Conservation (phyloP, 53 echinoderm and acorn worm species). For the Zoroaster sp. region DNA sequence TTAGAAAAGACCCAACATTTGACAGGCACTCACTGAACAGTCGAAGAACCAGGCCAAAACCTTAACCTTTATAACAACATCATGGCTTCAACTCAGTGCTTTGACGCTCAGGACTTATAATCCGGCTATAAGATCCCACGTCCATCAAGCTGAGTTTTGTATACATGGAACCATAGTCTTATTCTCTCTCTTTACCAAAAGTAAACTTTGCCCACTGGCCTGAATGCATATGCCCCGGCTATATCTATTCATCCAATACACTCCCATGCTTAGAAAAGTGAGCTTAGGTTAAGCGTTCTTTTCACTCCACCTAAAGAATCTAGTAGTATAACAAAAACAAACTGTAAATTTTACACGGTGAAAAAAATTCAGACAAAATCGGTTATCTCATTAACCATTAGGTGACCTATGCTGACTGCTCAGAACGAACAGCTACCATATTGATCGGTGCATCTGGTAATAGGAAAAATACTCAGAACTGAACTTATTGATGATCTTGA, state of each 20-base stretch:
- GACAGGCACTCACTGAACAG: slow-evolving; percentile 48
- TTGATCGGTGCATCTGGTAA: background rate
- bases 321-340: slow-evolving; percentile 46
- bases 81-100: background rate
- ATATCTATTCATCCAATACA: slow-evolving; percentile 45
- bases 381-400: slow-evolving; percentile 51
- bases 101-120: background rate
- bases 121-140: slow-evolving; percentile 37
- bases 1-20: slow-evolving; percentile 42
- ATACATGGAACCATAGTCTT: background rate
- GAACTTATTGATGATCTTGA: too few species aligned
- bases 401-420: slow-evolving; percentile 6
- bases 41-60: slow-evolving; percentile 28
- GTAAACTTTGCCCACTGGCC: slow-evolving; percentile 61
- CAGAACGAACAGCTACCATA: background rate
- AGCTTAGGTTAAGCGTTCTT: slow-evolving; percentile 57
- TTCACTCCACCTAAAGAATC: slow-evolving; percentile 51
- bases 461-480: background rate
- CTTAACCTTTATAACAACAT: slow-evolving; percentile 49
- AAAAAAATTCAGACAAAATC: slow-evolving; percentile 16
- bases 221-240: slow-evolving; percentile 41
- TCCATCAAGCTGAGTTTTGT: slow-evolving; percentile 47
- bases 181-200: slow-evolving; percentile 13
- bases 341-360: slow-evolving; percentile 53
- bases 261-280: slow-evolving; percentile 50